Base-by-base conservation (phyloP, 2,113 vertebrate species). In the Typhlomys cinereus region DNA sequence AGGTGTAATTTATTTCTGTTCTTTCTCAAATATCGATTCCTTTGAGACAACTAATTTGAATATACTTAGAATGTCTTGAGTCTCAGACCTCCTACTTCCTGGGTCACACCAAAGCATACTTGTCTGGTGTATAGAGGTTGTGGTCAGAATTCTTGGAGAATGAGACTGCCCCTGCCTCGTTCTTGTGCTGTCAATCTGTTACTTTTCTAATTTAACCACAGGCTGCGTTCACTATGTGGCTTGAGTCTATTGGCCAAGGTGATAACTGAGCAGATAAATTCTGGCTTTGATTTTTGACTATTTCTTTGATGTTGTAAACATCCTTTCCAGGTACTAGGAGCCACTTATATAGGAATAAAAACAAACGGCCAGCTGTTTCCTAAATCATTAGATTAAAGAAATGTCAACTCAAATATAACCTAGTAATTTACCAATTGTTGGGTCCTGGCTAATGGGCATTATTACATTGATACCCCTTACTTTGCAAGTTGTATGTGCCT, bases 301-400 rank as follows among this genome's bases (percentile, higher is more conserved):
- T 79, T 74, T 64, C 66, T 92, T 93, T 85, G 61, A 48, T 84
- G 66, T 85, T 89, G 71, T 59, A 94, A 94, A 64, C 41, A 87
- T 66, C 20, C 50, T 88, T 88, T 76, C 41, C 50, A 85, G 85
- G 20, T 41, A 90, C 34, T 50, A 41, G 94, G 48, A 74, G 66
- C 57, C 76, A 46, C 20, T 89, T 91, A 76, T 7, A 46, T 57
- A n/a, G 10, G 8, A 67, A 74, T 84, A 81, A 92, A 83, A 88
- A 76, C 76, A 88, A 62, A 48, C 29, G 41, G 69, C 34, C 12
- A 23, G 64, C 71, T 81, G 61, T 79, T 92, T 89, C 62, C 83
- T 57, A 46, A 92, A 67, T 57, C 44, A 64, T 50, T 75, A 23
- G 7, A 86, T 27, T 71, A 54, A 76, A 94, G 50, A 61, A 46